phyloP scores from a whole-genome alignment of 2,797 vertebrate species.

The Danionella dracula region DNA sequence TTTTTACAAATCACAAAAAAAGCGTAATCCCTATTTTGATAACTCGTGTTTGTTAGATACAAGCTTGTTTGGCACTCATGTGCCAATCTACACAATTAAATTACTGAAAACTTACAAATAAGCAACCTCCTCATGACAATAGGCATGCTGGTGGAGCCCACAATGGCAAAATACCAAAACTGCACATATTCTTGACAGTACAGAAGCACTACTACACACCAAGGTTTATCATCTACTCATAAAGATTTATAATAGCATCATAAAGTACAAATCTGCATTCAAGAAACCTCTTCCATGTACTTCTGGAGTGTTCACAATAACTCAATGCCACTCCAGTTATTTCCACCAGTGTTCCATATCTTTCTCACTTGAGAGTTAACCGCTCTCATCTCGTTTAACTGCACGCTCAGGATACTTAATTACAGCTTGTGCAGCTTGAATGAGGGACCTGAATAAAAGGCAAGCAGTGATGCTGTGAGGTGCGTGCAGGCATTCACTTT shows the following conservation, averaged over 20 bases:
- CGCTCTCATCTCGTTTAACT: slow-evolving; percentile 7
- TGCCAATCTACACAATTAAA: too few species aligned
- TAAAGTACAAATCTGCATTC: not conserved
- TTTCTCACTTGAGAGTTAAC: slow-evolving; percentile 11
- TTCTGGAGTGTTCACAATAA: not conserved
- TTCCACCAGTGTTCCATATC: not conserved
- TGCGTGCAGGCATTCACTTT: slow-evolving; percentile 43
- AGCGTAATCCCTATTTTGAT: too few species aligned
- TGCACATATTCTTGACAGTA: not conserved
- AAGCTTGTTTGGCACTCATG: too few species aligned
- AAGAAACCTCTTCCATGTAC: not conserved
- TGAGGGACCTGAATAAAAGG: slow-evolving; percentile 27
- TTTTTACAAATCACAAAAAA: too few species aligned
- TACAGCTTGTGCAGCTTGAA: slow-evolving; percentile 13
- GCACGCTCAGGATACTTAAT: slow-evolving; percentile 7
- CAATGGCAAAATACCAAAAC: not conserved
- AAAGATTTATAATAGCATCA: not conserved
- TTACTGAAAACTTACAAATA: too few species aligned
- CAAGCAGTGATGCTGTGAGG: not conserved
- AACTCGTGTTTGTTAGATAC: too few species aligned
- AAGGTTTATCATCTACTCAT: not conserved
- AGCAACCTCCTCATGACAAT: too few species aligned
- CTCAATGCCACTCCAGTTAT: not conserved
- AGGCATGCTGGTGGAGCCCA: not conserved
- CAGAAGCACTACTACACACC: not conserved